A percentile compares a stretch with the other conserved stretches of the same genome.
phyloP scores from a whole-genome alignment of 2,797 vertebrate species.

The Fringilla coelebs region DNA sequence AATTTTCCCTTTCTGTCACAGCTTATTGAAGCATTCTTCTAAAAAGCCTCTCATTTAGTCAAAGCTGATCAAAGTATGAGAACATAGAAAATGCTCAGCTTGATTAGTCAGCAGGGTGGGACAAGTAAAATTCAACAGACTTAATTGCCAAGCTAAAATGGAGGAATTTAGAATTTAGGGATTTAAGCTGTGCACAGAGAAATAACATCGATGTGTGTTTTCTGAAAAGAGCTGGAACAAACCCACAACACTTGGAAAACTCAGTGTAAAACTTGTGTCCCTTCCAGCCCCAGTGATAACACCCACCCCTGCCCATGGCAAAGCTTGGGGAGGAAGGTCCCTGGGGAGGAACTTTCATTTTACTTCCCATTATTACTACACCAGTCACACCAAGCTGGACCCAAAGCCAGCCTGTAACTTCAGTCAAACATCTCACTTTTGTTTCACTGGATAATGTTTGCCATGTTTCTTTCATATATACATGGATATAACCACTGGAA shows the following conservation, averaged over 20 bases:
- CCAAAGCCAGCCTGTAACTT: neutral
- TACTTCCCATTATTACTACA: neutral
- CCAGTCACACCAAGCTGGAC: neutral
- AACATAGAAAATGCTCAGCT: neutral
- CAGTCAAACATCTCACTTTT: neutral
- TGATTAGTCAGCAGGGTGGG: neutral
- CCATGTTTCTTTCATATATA: neutral
- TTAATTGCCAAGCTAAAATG: neutral
- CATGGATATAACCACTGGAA: neutral
- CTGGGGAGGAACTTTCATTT: neutral
- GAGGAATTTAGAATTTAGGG: neutral
- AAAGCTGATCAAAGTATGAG: neutral
- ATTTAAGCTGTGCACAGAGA: neutral
- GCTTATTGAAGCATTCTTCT: neutral
- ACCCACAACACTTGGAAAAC: accelerated
- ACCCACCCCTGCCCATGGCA: neutral
- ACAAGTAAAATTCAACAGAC: neutral
- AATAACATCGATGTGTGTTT: neutral
- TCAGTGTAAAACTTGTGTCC: neutral
- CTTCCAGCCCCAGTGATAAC: neutral
- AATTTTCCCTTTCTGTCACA: constrained; percentile 9
- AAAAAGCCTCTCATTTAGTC: neutral
- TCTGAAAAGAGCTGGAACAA: neutral
- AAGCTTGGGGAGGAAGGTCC: accelerated
- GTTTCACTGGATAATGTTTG: neutral